Evolutionary conservation across 2,888 invertebrate species (phyloP).

Genomic region (Odontocerum albicorne): DNA sequence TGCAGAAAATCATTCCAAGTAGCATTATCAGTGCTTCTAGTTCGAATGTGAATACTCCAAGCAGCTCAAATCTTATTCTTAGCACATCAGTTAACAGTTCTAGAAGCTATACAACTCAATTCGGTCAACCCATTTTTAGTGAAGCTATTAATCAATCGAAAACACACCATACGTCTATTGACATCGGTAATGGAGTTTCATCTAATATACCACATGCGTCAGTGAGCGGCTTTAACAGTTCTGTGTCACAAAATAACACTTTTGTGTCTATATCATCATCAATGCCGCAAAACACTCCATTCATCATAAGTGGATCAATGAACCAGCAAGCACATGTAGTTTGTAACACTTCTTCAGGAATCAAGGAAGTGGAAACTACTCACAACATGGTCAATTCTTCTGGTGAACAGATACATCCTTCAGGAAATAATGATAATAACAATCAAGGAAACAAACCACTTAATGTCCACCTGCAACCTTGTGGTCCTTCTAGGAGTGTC

Average conservation of each 20-base stretch:
- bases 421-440: slow-evolving; percentile 7
- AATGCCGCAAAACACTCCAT: slow-evolving; percentile 20
- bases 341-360: slow-evolving; percentile 3
- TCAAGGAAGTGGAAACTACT: slow-evolving; percentile 21
- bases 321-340: slow-evolving; percentile 23
- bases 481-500: slow-evolving; percentile 24
- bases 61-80: slow-evolving; percentile 33
- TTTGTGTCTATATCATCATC: slow-evolving; percentile 23
- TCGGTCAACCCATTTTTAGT: slow-evolving; percentile 25
- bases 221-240: slow-evolving; percentile 6
- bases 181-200: slow-evolving; percentile 8
- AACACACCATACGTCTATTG: slow-evolving; percentile 16
- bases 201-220: slow-evolving; percentile 15
- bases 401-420: slow-evolving; percentile 18
- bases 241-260: slow-evolving; percentile 22
- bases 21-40: slow-evolving; percentile 23
- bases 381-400: slow-evolving; percentile 19
- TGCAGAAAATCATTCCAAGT: slow-evolving; percentile 35
- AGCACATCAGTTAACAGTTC: slow-evolving; percentile 28
- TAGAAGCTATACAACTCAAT: slow-evolving; percentile 27
- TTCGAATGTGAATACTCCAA: slow-evolving; percentile 17
- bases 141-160: slow-evolving; percentile 26
- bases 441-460: slow-evolving; percentile 23
- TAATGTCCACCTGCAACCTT: slow-evolving; percentile 11
- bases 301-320: slow-evolving; percentile 20